Evolutionary conservation across 2,888 invertebrate species (phyloP).

Genomic region (Drosophila anceps): DNA sequence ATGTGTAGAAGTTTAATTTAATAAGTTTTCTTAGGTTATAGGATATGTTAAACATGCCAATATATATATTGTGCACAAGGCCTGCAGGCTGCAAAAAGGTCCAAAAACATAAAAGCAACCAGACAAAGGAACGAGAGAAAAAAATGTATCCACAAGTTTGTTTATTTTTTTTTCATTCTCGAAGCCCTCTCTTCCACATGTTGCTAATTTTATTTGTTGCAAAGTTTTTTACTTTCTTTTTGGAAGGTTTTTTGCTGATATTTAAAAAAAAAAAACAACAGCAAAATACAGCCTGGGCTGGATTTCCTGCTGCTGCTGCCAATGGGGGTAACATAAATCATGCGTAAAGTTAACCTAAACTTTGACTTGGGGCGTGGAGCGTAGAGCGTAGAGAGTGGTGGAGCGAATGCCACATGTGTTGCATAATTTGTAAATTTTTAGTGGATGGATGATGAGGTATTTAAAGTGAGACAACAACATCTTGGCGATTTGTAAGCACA

Average conservation of each 20-base stretch:
- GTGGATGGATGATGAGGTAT: slow-evolving; percentile 1
- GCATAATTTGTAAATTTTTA: slow-evolving; percentile 53
- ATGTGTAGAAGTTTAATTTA: slow-evolving; percentile 81
- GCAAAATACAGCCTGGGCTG: slow-evolving; percentile 1
- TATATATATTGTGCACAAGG: slow-evolving; percentile 56
- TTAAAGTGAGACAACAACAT: slow-evolving; percentile 7
- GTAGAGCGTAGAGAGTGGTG: background rate
- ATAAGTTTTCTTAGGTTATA: slow-evolving; percentile 68
- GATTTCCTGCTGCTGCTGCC: background rate
- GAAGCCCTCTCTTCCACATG: slow-evolving; percentile 49
- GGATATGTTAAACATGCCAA: slow-evolving; percentile 75
- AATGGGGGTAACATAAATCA: slow-evolving; percentile 69
- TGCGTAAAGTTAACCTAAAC: slow-evolving; percentile 71
- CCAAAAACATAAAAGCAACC: slow-evolving; percentile 45
- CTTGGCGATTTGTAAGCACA: slow-evolving; percentile 29
- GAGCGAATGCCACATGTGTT: slow-evolving; percentile 58
- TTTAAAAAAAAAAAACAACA: slow-evolving; percentile 17
- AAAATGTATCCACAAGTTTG: slow-evolving; percentile 49
- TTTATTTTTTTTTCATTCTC: slow-evolving; percentile 30
- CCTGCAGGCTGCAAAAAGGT: slow-evolving; percentile 34
- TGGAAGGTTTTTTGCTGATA: slow-evolving; percentile 18
- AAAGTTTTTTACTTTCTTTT: slow-evolving; percentile 45
- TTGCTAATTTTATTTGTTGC: slow-evolving; percentile 77
- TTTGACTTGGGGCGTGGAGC: slow-evolving; percentile 47
- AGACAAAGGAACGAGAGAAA: slow-evolving; percentile 10